These are phyloP conservation scores for Python bivittatus DNA, from an alignment of 2,113 vertebrate genomes.

Conservation along the genomic window DNA sequence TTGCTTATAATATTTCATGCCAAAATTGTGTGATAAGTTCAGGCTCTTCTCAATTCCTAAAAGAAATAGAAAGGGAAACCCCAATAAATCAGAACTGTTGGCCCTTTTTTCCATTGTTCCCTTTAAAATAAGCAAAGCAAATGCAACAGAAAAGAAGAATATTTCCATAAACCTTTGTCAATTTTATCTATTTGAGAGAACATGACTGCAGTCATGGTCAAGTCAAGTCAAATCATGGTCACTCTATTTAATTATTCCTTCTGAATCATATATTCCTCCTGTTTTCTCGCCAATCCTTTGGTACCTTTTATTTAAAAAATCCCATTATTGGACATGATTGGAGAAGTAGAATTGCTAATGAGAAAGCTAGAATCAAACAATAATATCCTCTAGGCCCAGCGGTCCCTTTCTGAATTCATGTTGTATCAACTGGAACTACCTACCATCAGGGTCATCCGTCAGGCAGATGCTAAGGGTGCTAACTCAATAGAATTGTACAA, in stretches of 20 bases:
- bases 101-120: not conserved
- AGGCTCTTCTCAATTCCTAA: not conserved
- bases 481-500: not conserved
- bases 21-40: not conserved
- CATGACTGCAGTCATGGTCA: not conserved
- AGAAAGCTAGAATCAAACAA: not conserved
- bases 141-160: not conserved
- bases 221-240: not conserved
- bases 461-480: not conserved
- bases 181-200: not conserved
- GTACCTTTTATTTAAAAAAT: not conserved
- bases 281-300: not conserved
- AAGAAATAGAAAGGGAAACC: not conserved
- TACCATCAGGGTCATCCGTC: not conserved
- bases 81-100: not conserved
- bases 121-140: not conserved
- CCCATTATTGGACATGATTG: not conserved
- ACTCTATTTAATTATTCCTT: not conserved
- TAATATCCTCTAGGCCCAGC: not conserved
- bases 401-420: not conserved
- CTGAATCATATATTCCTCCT: not conserved
- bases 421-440: not conserved
- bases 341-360: not conserved
- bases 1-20: not conserved
- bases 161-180: not conserved